Evolutionary conservation across 2,113 vertebrate species (phyloP).

Genomic region (Stegastes partitus): DNA sequence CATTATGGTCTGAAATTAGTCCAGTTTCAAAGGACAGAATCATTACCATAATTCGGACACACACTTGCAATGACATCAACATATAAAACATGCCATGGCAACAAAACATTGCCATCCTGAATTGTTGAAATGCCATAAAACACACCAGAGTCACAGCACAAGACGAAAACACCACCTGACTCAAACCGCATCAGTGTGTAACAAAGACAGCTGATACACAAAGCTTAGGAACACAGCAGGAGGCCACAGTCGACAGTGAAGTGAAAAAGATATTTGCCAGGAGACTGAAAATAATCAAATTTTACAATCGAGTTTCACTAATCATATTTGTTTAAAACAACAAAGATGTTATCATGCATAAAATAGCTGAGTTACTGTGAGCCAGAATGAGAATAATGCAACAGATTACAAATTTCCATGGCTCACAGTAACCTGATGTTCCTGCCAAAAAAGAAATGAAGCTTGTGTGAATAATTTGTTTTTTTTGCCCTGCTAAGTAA

Average conservation of each 20-base stretch:
- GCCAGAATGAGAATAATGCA: not conserved
- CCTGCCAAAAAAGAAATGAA: not conserved
- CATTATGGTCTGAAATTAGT: constrained; percentile 42
- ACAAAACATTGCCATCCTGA: constrained; percentile 16
- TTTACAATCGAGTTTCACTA: not conserved
- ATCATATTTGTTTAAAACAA: not conserved
- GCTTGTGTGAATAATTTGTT: not conserved
- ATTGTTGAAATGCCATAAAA: constrained; percentile 44
- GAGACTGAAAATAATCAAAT: not conserved
- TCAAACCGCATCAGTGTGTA: constrained; percentile 32
- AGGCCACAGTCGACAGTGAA: not conserved
- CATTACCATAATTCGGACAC: constrained; percentile 15
- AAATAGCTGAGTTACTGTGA: not conserved
- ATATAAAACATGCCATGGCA: not conserved
- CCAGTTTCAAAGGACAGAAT: constrained; percentile 25
- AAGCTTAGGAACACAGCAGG: constrained; percentile 6
- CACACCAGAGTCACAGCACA: constrained; percentile 10
- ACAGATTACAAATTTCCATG: not conserved
- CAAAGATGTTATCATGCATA: no score
- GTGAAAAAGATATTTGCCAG: no score
- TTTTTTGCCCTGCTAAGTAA: no score
- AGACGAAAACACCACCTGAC: constrained; percentile 26
- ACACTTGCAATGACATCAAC: no score
- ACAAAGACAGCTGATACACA: constrained; percentile 11
- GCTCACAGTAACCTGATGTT: not conserved